These are phyloP conservation scores for Thamnaconus septentrionalis DNA, from an alignment of 2,113 vertebrate species.

Conservation along the genomic window DNA sequence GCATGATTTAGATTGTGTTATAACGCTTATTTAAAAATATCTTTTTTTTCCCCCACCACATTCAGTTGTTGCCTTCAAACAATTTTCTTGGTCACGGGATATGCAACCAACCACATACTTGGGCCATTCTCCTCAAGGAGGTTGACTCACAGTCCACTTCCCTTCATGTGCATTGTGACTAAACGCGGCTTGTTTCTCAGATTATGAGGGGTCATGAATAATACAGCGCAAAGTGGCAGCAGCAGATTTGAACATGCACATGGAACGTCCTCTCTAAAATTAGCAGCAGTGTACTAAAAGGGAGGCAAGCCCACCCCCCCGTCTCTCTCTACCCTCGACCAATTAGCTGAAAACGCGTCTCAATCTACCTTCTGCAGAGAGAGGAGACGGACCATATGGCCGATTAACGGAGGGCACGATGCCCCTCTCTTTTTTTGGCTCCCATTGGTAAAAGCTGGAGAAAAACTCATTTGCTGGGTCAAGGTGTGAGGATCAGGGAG, in stretches of 20 bases:
- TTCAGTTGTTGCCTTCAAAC: constrained; percentile 27
- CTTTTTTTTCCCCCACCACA: constrained; percentile 1
- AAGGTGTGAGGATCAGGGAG: constrained; percentile 20
- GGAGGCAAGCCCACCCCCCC: constrained; percentile 5
- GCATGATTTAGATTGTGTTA: background rate
- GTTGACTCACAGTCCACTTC: constrained; percentile 54
- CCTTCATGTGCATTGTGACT: constrained; percentile 51
- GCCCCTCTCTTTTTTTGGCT: constrained; percentile 52
- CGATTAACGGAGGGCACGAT: constrained; percentile 74
- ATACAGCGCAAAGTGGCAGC: constrained; percentile 49
- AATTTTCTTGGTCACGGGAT: constrained; percentile 27
- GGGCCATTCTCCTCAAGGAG: constrained; percentile 13
- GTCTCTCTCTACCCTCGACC: constrained; percentile 11
- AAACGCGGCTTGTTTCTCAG: constrained; percentile 38
- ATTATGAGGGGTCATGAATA: constrained; percentile 61
- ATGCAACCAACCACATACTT: constrained; percentile 27
- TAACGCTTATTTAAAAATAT: background rate
- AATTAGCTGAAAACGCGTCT: constrained; percentile 52
- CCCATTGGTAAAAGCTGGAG: constrained; percentile 51
- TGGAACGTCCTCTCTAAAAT: too few relatives aligned
- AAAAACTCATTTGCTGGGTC: constrained; percentile 48
- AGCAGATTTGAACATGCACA: background rate
- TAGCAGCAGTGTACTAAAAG: too few relatives aligned
- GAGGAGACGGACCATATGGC: constrained; percentile 67
- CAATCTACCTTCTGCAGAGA: constrained; percentile 39